Base-by-base conservation (phyloP, 1,140 invertebrate genomes). In the Hydropsyche tenuis region DNA sequence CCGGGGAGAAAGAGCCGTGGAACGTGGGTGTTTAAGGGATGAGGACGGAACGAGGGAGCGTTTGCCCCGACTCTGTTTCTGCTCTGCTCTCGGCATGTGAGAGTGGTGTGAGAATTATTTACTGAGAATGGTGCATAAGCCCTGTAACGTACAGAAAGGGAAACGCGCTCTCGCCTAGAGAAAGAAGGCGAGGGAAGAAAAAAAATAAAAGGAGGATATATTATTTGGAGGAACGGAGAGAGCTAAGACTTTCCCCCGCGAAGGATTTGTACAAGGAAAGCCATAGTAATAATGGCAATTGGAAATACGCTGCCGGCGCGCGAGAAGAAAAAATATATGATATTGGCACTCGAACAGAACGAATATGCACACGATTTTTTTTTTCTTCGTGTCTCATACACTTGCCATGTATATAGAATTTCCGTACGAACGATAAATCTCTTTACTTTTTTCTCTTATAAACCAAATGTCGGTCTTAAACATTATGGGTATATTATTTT, bases 121-220 rank as follows among this genome's bases (percentile, higher is more conserved):
- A 45, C 48, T 51, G 30, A 69, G 30, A 72, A 71, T 71, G 27
- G 45, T 64, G 69, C 22, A 25, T 74, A 77, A 74, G 73, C 72
- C 53, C 20, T 18, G 56, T 27, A 46, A 43, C 23, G 68, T n/a
- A 9, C 16, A 42, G 25, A 46, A 56, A 56, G 68, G 75, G 48
- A 51, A 69, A 51, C 51, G 56, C 64, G 63, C 30, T 37, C 30
- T 37, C n/a, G n/a, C 48, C 37, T 18, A n/a, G 37, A 66, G 16
- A 68, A 16, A 30, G 45, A 30, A 70, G 30, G 27, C 0, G 42
- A 30, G 72, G 51, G 18, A 68, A 72, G 75, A 27, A 22, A 42
- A 73, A 76, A 76, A 72, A 76, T 68, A 74, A 77, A 77, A 77
- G 65, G 72, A 77, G 73, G 75, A 77, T 77, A 74, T 77, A 77